Evolutionary conservation across 1,140 invertebrate genomes (phyloP), one percentile per base, ranked within the genome.

Genomic region (Drosophila burlai): DNA sequence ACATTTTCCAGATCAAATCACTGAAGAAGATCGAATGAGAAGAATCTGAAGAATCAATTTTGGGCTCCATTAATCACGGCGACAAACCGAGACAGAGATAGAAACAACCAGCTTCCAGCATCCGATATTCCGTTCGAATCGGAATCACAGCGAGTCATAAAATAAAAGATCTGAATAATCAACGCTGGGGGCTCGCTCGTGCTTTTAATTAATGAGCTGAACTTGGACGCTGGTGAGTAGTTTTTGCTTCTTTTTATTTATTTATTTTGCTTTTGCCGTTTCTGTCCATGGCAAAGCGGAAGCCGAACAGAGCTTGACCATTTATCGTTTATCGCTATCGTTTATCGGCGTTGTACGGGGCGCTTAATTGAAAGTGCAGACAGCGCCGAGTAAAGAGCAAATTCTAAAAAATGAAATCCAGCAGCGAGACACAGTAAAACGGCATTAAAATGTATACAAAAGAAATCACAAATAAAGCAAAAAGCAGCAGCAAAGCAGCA

Each of bases 201-300:
- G 84, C 77, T 81, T 87, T 89, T 81, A 87, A 89, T 87, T 87
- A 83, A 81, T 81, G 80, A 86, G 24, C 79, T 82, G 66, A 86
- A 76, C 83, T 86, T 86, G 83, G 63, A 64, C 45, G 15, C 36
- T 66, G 66, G 66, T 63, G 24, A 75, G 49, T 64, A 52, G 71
- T 65, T 73, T 49, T 31, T 47, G n/a, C 18, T 65, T 68, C 49
- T 36, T 68, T 58, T 36, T 66, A 62, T 66, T 63, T 63, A 26
- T 50, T 29, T 29, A 26, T 9, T 66, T 66, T 18, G 15, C 10
- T 31, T 13, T 57, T 43, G 6, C n/a, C 43, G 10, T 46, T 34
- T 43, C 31, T 45, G 29, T 42, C 42, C 58, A 31, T 77, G 67
- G 57, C 63, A 77, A 72, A 79, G 76, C 76, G 75, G 76, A 79